Evolutionary conservation across 2,888 invertebrate species (phyloP), one percentile per base, ranked within the genome.

Genomic region (Heterodera filipjevi): DNA sequence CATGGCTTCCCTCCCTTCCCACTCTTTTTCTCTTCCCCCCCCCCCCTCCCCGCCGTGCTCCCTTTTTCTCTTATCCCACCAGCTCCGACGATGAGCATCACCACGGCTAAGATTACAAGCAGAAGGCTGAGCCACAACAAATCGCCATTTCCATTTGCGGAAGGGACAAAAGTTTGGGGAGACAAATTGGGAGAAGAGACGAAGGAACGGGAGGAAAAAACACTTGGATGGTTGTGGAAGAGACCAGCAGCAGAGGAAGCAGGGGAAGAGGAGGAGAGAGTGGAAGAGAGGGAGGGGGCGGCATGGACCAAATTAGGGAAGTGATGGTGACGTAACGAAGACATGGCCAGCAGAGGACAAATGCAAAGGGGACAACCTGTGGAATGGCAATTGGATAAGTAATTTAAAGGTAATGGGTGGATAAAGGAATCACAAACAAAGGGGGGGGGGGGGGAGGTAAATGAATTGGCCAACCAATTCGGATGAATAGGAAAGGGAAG

Each of bases 61-160:
- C 59, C 3, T 22, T 22, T 22, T 59, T 27, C n/a, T 59, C 59
- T 59, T n/a, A n/a, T 3, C 59, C 10, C 59, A 64, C 75, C 75
- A 27, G 35, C 66, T 19, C 66, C 33, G 3, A 75, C 66, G 22
- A 68, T 59, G 46, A 75, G 75, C 53, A 75, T 30, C 66, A 75
- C 66, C 44, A 75, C 75, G 30, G 66, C 66, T 27, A 75, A 19
- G 33, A 75, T 75, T 14, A 75, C 32, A 30, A 75, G 66, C 68
- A 75, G 30, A 53, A 75, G 68, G 22, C 75, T 64, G 32, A 75
- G 30, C 75, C 75, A 75, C 30, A 75, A 19, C 19, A 68, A 32
- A 35, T 66, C 44, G 22, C 68, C 68, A 39, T n/a, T 27, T 30
- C 66, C 68, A 32, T 19, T 35, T n/a, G 59, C 10, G n/a, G 75